Evolutionary conservation across 2,888 invertebrate genomes (phyloP), one percentile per base, ranked within the genome.

Genomic region (Lepidocyrtoides sp.): DNA sequence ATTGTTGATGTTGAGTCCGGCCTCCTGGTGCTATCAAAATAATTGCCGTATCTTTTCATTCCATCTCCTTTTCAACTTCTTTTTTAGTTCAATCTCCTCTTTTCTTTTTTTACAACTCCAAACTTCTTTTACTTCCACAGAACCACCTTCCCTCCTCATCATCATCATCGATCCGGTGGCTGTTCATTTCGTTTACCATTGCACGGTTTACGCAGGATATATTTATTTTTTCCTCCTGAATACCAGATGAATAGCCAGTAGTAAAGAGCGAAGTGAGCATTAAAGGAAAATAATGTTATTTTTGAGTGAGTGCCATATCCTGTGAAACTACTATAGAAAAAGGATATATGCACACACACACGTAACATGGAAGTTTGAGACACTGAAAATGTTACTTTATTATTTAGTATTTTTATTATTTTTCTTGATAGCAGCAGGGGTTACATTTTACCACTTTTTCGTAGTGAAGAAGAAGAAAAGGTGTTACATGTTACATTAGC

Each of bases 1-100:
- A 32, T 7, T 77, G 79, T 36, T 82, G 57, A 72, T 85, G 79
- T 57, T 69, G 92, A 94, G 94, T 89, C 92, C 93, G 93, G 92
- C 94, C 93, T 92, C 94, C 93, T 94, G 93, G 82, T 88, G 93
- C 93, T 94, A 94, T 94, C 93, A 94, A 93, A 94, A 94, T 94
- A 94, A 94, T 94, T 94, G 94, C 92, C 92, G 92, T 93, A 92
- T 94, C 92, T 92, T 90, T 92, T 90, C 89, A 86, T 89, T 89
- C 92, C 91, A 92, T 86, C 91, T 89, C 54, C 87, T 60, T 26
- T 63, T 51, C 69, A 66, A 51, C 63, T 36, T 89, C 75, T 88
- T 79, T 83, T 75, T 57, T 86, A 83, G 63, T 81, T 69, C 79
- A 75, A 44, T 57, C 82, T 63, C 12, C 72, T 69, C 60, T 44